phyloP scores from a whole-genome alignment of 2,113 vertebrate genomes.

The Maccullochella peelii region DNA sequence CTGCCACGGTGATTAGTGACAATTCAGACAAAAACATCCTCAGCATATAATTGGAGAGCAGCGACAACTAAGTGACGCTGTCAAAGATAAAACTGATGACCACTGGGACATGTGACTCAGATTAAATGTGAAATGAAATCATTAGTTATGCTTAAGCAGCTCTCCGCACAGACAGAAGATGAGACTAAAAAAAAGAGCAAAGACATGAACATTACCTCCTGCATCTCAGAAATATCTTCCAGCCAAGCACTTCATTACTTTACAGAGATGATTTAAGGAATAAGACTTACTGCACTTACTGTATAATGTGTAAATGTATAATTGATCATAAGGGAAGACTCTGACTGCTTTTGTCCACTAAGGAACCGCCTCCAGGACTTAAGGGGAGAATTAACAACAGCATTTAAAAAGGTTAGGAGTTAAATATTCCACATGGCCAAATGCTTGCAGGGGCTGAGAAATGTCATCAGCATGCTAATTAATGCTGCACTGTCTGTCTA shows the following conservation, averaged over 20 bases:
- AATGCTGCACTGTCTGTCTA: conserved; percentile 30
- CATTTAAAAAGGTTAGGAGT: conserved; percentile 57
- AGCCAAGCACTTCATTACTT: conserved; percentile 18
- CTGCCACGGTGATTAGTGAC: conserved; percentile 52
- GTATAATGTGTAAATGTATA: too few relatives aligned
- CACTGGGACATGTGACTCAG: conserved; percentile 47
- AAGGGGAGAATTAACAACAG: conserved; percentile 34
- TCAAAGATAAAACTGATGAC: conserved; percentile 57
- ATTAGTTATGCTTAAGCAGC: conserved; percentile 42
- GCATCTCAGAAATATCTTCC: neutral
- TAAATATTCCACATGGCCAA: conserved; percentile 53
- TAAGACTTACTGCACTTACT: too few relatives aligned
- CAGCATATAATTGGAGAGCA: conserved; percentile 49
- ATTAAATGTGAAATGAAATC: conserved; percentile 61
- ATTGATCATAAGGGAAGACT: conserved; percentile 11
- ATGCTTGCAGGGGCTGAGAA: conserved; percentile 34
- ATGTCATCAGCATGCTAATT: conserved; percentile 66
- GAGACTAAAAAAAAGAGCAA: conserved; percentile 17
- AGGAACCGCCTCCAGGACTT: neutral
- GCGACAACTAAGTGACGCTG: conserved; percentile 45
- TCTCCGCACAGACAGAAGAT: conserved; percentile 20
- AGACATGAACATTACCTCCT: neutral
- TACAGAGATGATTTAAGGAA: conserved; percentile 5
- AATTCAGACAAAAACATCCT: conserved; percentile 57
- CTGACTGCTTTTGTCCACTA: conserved; percentile 26